These are phyloP conservation scores for Agrotis segetum DNA, from an alignment of 2,888 invertebrate species.

Conservation along the genomic window DNA sequence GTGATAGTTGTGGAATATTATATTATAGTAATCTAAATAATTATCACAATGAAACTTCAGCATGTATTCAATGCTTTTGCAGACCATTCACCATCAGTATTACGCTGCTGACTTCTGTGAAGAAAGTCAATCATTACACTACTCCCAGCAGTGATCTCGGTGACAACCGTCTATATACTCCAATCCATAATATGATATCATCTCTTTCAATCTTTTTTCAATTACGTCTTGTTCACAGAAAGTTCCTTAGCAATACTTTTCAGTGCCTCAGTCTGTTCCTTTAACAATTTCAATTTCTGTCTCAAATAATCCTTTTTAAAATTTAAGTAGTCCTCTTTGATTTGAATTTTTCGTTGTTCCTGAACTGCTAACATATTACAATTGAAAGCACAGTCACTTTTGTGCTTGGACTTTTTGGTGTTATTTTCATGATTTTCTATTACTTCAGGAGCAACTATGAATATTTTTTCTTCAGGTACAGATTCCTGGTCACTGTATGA, in stretches of 20 bases:
- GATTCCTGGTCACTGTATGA: slow-evolving; percentile 80
- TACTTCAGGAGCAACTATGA: slow-evolving; percentile 61
- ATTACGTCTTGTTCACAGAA: slow-evolving; percentile 64
- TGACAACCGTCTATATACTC: neutral
- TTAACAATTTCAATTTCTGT: slow-evolving; percentile 82
- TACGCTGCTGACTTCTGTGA: neutral
- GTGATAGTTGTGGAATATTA: too few species aligned
- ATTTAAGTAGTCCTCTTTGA: slow-evolving; percentile 85
- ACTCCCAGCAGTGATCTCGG: neutral
- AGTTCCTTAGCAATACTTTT: slow-evolving; percentile 84
- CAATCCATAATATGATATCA: neutral
- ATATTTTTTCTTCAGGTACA: slow-evolving; percentile 77
- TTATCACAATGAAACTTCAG: slow-evolving; percentile 31
- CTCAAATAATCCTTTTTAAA: slow-evolving; percentile 86
- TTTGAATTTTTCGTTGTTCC: slow-evolving; percentile 81
- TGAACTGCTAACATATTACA: slow-evolving; percentile 82
- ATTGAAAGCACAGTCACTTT: slow-evolving; percentile 77
- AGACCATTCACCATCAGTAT: neutral
- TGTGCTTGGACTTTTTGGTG: slow-evolving; percentile 70
- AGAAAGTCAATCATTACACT: neutral
- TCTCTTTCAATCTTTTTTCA: neutral
- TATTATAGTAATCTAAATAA: slow-evolving; percentile 20
- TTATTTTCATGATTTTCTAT: slow-evolving; percentile 67
- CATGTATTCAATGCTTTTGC: neutral
- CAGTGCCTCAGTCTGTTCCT: slow-evolving; percentile 86